These are phyloP conservation scores for Phrynocephalus vlangalii DNA, from an alignment of 2,797 vertebrate genomes.

Conservation along the genomic window DNA sequence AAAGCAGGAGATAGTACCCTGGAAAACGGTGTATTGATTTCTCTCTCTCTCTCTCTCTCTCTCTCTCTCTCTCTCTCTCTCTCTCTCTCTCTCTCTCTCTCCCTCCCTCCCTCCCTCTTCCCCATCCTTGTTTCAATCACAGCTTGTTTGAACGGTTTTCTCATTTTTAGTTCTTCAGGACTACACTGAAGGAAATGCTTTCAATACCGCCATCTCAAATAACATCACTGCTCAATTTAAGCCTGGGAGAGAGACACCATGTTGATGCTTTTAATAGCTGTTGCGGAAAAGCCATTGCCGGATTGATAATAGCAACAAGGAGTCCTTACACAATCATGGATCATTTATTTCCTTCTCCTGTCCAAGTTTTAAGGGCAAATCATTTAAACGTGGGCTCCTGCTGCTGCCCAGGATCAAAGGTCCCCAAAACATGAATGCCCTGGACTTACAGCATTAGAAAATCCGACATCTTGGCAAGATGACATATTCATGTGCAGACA, in stretches of 20 bases:
- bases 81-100: constrained; percentile 33
- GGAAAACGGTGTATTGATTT: constrained; percentile 81
- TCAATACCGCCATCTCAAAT: constrained; percentile 76
- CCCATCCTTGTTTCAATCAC: constrained; percentile 78
- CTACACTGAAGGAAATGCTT: constrained; percentile 19
- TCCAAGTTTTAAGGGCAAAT: constrained; percentile 70
- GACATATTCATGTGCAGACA: no score
- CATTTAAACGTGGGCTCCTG: constrained; percentile 65
- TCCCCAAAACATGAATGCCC: constrained; percentile 59
- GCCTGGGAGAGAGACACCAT: constrained; percentile 70
- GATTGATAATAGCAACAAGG: constrained; percentile 76
- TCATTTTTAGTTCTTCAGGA: constrained; percentile 76
- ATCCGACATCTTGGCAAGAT: neutral
- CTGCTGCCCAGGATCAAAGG: constrained; percentile 59
- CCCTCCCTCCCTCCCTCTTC: constrained; percentile 54
- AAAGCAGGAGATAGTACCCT: constrained; percentile 79
- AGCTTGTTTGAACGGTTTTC: constrained; percentile 79
- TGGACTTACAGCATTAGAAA: constrained; percentile 43
- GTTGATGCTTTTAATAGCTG: constrained; percentile 82
- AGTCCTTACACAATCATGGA: constrained; percentile 51
- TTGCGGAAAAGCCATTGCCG: constrained; percentile 68
- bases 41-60: constrained; percentile 1
- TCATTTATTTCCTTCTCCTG: constrained; percentile 72
- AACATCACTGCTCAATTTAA: constrained; percentile 81
- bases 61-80: neutral